Conservation (phyloP, 2,113 vertebrate genomes). For the Speoplatyrhinus poulsoni region DNA sequence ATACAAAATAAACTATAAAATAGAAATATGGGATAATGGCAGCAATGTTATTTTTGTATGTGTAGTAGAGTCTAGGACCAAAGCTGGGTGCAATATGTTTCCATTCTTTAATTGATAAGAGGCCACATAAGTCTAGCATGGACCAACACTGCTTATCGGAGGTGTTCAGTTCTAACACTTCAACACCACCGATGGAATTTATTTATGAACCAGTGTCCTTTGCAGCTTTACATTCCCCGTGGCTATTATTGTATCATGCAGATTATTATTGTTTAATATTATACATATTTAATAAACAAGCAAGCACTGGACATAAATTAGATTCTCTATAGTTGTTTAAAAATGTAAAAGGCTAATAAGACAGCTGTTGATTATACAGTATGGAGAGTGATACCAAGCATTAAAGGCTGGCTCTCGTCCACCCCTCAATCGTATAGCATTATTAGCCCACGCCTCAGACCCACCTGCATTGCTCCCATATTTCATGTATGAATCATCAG, state of each 20-base stretch:
- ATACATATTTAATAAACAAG: conserved; percentile 74
- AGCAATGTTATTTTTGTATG: conserved; percentile 3
- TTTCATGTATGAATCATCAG: too few relatives aligned
- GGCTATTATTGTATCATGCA: conserved; percentile 69
- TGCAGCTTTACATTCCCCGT: conserved; percentile 32
- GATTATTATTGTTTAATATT: conserved; percentile 71
- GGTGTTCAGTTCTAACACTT: too few relatives aligned
- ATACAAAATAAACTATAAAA: conserved; percentile 6
- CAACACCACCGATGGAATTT: conserved; percentile 2
- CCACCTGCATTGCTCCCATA: too few relatives aligned
- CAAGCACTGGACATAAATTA: conserved; percentile 77
- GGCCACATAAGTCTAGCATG: too few relatives aligned
- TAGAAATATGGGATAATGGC: conserved; percentile 11
- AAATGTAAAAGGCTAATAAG: conserved; percentile 77
- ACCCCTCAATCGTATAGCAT: too few relatives aligned
- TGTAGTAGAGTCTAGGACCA: conserved; percentile 25
- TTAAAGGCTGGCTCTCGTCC: too few relatives aligned
- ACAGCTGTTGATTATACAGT: conserved; percentile 64
- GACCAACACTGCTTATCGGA: too few relatives aligned
- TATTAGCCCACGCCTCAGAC: too few relatives aligned
- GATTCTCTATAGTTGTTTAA: conserved; percentile 68
- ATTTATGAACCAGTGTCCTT: neutral
- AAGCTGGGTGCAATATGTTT: conserved; percentile 23
- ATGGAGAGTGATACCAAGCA: conserved; percentile 33
- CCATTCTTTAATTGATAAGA: neutral